Base-by-base conservation (phyloP, 2,797 vertebrate genomes). In the Galaxias olidus region DNA sequence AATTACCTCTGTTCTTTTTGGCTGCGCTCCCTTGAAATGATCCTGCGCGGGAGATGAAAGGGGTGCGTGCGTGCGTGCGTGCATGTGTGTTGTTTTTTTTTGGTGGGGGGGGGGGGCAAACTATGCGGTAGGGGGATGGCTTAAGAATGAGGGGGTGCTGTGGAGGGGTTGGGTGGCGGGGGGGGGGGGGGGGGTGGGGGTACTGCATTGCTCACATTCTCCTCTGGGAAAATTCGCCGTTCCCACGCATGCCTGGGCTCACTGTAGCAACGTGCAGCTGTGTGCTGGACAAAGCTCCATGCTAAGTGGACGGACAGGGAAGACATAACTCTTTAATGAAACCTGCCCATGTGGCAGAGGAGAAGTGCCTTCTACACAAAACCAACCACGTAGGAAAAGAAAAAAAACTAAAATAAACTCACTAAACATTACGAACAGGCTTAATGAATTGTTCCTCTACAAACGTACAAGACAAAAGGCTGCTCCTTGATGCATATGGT, bases 1-100 rank as follows among this genome's bases (percentile, higher is more conserved):
- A 75, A 74, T 73, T 68, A 74, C 75, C 13, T 19, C 53, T 48
- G 15, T 68, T 75, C 60, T 75, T 45, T 81, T 82, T 79, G 72
- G 72, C 71, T 78, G 65, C 66, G 42, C 56, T 69, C 55, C 52
- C 68, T 63, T 72, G 19, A 72, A 83, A 79, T 58, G 42, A 83
- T 75, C 18, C 71, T 72, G 63, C 0, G 11, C 67, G 61, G 53
- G 57, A 74, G 61, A 73, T 60, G 45, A n/a, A 60, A 47, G 20
- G 18, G 20, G 44, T 7, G 14, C 44, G 59, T 18, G 17, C 19
- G 58, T 56, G 15, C 4, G 13, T 6, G 43, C 47, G 30, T 5
- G 30, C 30, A 5, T 30, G 30, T 30, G 30, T 30, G 30, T 60
- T 54, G 9, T 52, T 10, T 47, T 40, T 65, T 68, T 58, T 45